Percentiles rank a stretch among this genome's conserved stretches.
Conservation (phyloP, 2,113 vertebrate genomes). For the Chauna torquata region DNA sequence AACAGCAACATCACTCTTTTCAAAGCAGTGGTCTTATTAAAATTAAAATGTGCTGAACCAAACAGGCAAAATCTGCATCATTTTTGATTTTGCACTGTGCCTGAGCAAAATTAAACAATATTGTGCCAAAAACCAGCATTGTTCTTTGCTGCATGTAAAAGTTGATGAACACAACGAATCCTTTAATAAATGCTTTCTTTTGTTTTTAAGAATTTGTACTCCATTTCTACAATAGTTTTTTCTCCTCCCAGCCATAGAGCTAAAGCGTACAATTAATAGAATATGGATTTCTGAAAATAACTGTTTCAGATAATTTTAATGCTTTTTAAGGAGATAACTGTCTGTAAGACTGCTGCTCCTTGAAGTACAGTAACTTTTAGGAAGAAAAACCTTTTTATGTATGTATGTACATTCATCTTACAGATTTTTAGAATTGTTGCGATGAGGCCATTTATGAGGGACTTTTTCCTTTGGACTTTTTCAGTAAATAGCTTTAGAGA, state of each 20-base stretch:
- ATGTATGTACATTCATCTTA: background rate
- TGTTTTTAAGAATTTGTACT: background rate
- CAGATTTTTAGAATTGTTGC: background rate
- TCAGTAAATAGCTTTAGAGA: background rate
- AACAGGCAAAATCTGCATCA: constrained; percentile 13
- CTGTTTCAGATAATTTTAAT: background rate
- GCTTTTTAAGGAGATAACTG: background rate
- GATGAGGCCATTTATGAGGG: background rate
- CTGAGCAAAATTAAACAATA: background rate
- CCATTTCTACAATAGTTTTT: background rate
- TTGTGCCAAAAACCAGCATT: background rate
- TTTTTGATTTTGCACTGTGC: constrained; percentile 9
- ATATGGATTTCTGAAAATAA: background rate
- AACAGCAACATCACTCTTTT: background rate
- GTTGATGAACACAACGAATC: background rate
- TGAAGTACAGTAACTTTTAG: background rate
- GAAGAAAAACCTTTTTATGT: background rate
- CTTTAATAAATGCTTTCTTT: background rate
- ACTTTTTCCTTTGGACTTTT: background rate
- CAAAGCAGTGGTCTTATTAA: constrained; percentile 9
- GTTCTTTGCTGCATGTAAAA: constrained; percentile 1
- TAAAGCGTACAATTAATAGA: background rate
- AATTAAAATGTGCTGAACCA: constrained; percentile 6
- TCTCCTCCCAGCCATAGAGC: background rate
- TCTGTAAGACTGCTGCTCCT: background rate